These are phyloP conservation scores for Stegana nigrithorax DNA, from an alignment of 2,888 invertebrate genomes.

Conservation along the genomic window DNA sequence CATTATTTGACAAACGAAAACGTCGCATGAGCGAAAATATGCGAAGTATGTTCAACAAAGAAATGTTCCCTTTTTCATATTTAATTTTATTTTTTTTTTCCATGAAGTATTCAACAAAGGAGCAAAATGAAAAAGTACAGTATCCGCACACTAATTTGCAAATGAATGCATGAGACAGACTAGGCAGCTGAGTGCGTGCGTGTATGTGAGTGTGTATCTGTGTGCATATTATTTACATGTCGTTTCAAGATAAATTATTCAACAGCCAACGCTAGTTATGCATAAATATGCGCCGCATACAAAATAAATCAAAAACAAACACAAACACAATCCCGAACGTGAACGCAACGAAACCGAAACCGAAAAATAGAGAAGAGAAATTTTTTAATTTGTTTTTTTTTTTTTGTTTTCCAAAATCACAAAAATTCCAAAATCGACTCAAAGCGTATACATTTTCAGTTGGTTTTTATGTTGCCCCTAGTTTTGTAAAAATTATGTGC, in stretches of 20 bases:
- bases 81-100: neutral
- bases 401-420: too few species aligned
- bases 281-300: neutral
- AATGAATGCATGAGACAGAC: slow-evolving; percentile 51
- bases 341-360: too few species aligned
- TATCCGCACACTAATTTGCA: slow-evolving; percentile 39
- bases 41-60: neutral
- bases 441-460: too few species aligned
- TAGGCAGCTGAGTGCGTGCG: slow-evolving; percentile 12
- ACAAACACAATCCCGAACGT: slow-evolving; percentile 12
- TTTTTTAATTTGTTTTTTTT: too few species aligned
- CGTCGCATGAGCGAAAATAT: neutral
- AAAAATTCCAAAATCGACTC: too few species aligned
- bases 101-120: neutral
- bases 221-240: slow-evolving; percentile 41
- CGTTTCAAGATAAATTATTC: slow-evolving; percentile 47
- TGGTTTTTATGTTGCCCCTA: too few species aligned
- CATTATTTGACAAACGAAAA: neutral
- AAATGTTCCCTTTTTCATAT: neutral
- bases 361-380: neutral
- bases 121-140: neutral
- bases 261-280: slow-evolving; percentile 33
- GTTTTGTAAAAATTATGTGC: too few species aligned
- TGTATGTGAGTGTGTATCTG: slow-evolving; percentile 45
- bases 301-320: neutral